Evolutionary conservation across 1,140 invertebrate species (phyloP).

Genomic region (Mya arenaria): DNA sequence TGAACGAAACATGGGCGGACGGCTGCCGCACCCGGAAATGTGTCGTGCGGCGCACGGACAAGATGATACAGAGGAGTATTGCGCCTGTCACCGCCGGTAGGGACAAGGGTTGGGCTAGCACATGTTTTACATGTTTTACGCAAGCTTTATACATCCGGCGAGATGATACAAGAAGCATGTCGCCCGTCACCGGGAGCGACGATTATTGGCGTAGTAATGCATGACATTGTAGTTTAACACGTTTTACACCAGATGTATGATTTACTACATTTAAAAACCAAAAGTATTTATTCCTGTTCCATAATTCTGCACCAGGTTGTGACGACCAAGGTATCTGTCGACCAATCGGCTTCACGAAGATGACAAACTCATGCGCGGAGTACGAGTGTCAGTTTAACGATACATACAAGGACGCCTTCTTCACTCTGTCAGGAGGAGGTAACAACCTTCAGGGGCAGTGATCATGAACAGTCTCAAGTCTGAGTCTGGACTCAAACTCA

Average conservation of each 20-base stretch:
- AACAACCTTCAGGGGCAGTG: too few species aligned
- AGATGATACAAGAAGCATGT: too few species aligned
- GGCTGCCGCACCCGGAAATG: conserved; percentile 45
- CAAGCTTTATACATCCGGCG: too few species aligned
- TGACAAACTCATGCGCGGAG: conserved; percentile 1
- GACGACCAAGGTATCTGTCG: conserved; percentile 49
- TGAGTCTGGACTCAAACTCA: neutral
- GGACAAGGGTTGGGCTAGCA: too few species aligned
- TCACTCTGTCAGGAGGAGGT: conserved; percentile 27
- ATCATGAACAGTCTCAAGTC: too few species aligned
- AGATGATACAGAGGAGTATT: conserved; percentile 16
- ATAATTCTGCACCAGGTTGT: too few species aligned
- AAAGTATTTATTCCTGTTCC: too few species aligned
- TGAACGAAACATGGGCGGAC: conserved; percentile 46
- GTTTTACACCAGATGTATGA: too few species aligned
- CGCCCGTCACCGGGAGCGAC: too few species aligned
- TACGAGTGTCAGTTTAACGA: conserved; percentile 41
- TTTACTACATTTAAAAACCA: too few species aligned
- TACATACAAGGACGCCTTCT: conserved; percentile 40
- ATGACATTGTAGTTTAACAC: too few species aligned
- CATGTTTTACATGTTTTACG: neutral
- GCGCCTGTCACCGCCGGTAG: conserved; percentile 28
- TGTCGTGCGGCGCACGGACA: neutral
- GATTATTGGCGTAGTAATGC: too few species aligned
- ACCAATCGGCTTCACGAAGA: conserved; percentile 33